These are phyloP conservation scores for Beaufortia kweichowensis DNA, from an alignment of 2,113 vertebrate genomes.

Conservation along the genomic window DNA sequence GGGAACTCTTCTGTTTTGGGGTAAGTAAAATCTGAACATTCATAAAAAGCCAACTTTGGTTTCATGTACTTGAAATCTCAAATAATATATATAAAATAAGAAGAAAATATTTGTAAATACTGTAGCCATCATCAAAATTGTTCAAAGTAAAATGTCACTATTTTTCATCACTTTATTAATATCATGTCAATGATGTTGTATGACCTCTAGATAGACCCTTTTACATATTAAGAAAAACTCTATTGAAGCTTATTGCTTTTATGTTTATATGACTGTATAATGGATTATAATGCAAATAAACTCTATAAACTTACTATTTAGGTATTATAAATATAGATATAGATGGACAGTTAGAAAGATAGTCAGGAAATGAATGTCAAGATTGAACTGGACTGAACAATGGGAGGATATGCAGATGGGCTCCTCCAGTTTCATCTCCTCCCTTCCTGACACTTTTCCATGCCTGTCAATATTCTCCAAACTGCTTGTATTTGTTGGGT, in stretches of 20 bases:
- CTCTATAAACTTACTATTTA: not conserved
- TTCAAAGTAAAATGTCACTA: too few species aligned
- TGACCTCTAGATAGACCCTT: not conserved
- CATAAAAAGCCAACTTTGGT: not conserved
- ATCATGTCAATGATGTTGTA: not conserved
- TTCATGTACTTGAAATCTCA: not conserved
- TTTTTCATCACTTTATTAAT: too few species aligned
- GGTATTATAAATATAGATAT: not conserved
- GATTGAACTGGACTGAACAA: constrained; percentile 53
- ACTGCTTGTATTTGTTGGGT: not conserved
- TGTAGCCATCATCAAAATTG: not conserved
- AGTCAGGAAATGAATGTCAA: constrained; percentile 35
- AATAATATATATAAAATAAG: not conserved
- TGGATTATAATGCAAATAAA: not conserved
- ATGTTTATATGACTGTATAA: not conserved
- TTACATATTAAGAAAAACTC: not conserved
- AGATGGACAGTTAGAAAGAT: not conserved
- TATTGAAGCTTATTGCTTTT: not conserved
- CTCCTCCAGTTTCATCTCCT: constrained; percentile 37
- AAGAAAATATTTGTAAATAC: not conserved
- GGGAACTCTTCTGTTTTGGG: constrained; percentile 43
- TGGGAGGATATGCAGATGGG: constrained; percentile 59
- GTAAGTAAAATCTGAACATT: constrained; percentile 41
- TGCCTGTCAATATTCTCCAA: constrained; percentile 1
- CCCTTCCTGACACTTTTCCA: constrained; percentile 36